These are phyloP conservation scores for Smutsia gigantea DNA, from an alignment of 2,797 vertebrate genomes.

Conservation along the genomic window DNA sequence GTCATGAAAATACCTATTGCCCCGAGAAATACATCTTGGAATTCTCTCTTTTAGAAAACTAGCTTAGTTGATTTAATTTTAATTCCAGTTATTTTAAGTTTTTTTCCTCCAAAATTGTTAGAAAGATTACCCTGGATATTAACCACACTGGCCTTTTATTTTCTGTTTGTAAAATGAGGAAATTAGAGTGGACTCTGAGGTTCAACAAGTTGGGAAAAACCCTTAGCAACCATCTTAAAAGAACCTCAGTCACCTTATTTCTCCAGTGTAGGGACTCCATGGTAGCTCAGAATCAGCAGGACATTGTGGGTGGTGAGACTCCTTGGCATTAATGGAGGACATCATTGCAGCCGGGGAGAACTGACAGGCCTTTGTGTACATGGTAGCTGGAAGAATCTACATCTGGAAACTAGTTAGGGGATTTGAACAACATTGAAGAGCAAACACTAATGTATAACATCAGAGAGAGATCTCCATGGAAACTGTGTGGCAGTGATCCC, in stretches of 20 bases:
- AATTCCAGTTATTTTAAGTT: not conserved
- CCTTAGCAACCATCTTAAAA: not conserved
- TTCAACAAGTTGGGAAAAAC: not conserved
- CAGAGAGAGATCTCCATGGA: slow-evolving; percentile 19
- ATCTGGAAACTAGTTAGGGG: not conserved
- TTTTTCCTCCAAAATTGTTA: not conserved
- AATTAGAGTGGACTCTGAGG: not conserved
- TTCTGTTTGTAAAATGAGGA: not conserved
- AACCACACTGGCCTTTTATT: not conserved
- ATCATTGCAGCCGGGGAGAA: not conserved
- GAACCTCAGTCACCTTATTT: not conserved
- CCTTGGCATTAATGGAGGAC: not conserved
- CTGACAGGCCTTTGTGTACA: not conserved
- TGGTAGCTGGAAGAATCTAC: not conserved
- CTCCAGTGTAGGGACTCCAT: not conserved
- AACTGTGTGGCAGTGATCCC: slow-evolving; percentile 15
- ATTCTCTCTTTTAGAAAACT: slow-evolving; percentile 30
- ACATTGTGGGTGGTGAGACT: not conserved
- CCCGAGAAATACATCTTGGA: not conserved
- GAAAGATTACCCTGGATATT: not conserved
- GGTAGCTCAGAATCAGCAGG: not conserved
- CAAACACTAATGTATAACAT: not conserved
- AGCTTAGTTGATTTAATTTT: not conserved
- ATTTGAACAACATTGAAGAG: slow-evolving; percentile 11
- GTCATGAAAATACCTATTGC: not conserved